Evolutionary conservation across 1,140 invertebrate species (phyloP).

Genomic region (Pogonus chalceus): DNA sequence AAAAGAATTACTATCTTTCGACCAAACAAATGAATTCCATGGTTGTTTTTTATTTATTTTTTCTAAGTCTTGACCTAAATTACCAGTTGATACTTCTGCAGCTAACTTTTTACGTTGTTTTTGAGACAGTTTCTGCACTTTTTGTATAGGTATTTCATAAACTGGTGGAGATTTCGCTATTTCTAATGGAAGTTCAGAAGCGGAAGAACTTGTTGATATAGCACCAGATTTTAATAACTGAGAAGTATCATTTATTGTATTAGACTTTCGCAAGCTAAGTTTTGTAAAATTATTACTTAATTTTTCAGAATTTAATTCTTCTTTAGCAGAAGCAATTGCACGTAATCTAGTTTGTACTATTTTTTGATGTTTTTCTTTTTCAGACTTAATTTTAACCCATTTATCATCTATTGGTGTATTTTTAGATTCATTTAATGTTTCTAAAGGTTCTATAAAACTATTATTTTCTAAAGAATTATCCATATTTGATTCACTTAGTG

Average conservation of each 20-base stretch:
- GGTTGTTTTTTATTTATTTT: background rate
- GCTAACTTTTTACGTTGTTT: conserved; percentile 48
- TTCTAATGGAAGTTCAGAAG: background rate
- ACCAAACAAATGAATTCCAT: background rate
- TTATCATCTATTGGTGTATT: background rate
- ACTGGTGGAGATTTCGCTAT: conserved; percentile 17
- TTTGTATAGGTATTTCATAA: conserved; percentile 17
- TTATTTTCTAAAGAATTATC: conserved; percentile 12
- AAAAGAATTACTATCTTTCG: conserved; percentile 2
- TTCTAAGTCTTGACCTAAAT: background rate
- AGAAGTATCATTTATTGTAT: background rate
- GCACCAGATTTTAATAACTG: background rate
- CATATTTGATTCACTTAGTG: background rate
- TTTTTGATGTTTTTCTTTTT: conserved; percentile 4
- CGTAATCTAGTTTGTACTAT: conserved; percentile 38
- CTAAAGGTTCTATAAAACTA: background rate
- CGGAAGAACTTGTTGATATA: conserved; percentile 20
- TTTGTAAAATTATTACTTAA: conserved; percentile 20
- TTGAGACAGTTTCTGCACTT: conserved; percentile 44
- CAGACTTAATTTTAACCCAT: background rate
- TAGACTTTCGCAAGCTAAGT: conserved; percentile 1
- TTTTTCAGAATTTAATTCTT: conserved; percentile 31
- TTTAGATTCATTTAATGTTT: background rate
- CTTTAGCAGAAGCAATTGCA: conserved; percentile 36
- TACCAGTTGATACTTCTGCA: conserved; percentile 21